Base-by-base conservation (phyloP, 2,888 invertebrate species). In the Dilophus febrilis region DNA sequence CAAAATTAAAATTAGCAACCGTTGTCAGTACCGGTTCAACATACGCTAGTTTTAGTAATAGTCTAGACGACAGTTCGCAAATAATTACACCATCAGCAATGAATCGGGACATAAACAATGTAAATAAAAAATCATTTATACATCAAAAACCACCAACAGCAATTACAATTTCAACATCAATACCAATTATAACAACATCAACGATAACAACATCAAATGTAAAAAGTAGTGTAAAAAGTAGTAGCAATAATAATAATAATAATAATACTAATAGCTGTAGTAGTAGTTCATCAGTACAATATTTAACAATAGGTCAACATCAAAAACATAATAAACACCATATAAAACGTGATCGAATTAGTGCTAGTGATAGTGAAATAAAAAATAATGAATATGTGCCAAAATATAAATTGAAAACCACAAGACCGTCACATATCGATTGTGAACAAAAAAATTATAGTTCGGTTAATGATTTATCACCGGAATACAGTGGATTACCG, bases 381-480 rank as follows among this genome's bases (percentile, higher is more conserved):
- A 45, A 43, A 33, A 40, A 27, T 18, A n/a, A 17, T 1, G 30
- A 37, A 37, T 19, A 28, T 17, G 27, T 38, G 28, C 33, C 33
- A 28, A 42, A 39, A 35, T 37, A 38, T 18, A 42, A 43, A 40
- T 29, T 38, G 13, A 46, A 45, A 41, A 45, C 42, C 27, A 45
- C 42, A 34, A 7, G 12, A 34, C 38, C 42, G 11, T 42, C 45
- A 18, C 42, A 42, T 31, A 31, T 41, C 27, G 16, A 19, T 12
- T 17, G 33, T 14, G 39, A 50, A n/a, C 48, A 50, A 49, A 84
- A 83, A 58, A 74, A 75, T 55, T 86, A 86, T 59, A 70, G 73
- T 45, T 85, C 85, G n/a, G 79, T 86, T 38, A 84, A 84, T 52
- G 87, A 87, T 57, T 61, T 87, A 28, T 86, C 85, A 8, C 87